Conservation (phyloP, 1,140 invertebrate species). For the Drosophila fuyamai region DNA sequence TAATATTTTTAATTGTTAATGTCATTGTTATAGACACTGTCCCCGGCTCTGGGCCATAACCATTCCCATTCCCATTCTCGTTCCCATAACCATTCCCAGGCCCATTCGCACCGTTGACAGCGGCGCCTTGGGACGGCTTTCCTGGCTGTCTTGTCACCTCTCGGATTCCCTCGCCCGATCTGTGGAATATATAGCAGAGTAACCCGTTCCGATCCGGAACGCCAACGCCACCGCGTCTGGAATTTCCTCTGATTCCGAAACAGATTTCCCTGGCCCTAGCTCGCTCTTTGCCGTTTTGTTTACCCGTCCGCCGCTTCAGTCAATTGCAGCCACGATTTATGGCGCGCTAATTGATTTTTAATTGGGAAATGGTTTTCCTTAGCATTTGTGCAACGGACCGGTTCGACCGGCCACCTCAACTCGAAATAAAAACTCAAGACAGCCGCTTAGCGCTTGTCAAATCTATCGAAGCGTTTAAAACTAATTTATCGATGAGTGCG, state of each 20-base stretch:
- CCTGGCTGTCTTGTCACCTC: constrained; percentile 26
- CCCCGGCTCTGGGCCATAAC: constrained; percentile 35
- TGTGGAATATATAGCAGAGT: constrained; percentile 2
- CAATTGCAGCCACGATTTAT: constrained; percentile 66
- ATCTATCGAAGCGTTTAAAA: constrained; percentile 13
- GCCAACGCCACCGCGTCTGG: constrained; percentile 59
- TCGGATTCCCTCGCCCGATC: constrained; percentile 5
- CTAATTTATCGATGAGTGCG: constrained; percentile 21
- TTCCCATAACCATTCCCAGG: constrained; percentile 36
- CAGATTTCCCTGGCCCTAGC: constrained; percentile 21
- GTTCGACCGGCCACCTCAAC: constrained; percentile 32
- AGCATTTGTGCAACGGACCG: constrained; percentile 72
- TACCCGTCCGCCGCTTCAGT: constrained; percentile 45
- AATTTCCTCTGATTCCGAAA: constrained; percentile 34
- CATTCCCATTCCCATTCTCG: constrained; percentile 40
- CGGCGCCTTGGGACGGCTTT: constrained; percentile 38
- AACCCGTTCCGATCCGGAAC: constrained; percentile 7
- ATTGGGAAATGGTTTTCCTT: constrained; percentile 74
- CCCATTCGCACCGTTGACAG: constrained; percentile 30
- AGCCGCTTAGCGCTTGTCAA: constrained; percentile 45
- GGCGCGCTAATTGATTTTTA: constrained; percentile 72
- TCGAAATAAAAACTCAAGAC: constrained; percentile 17
- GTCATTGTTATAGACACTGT: constrained; percentile 73
- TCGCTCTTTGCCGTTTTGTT: constrained; percentile 23
- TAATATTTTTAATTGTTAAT: constrained; percentile 82